Percentiles rank a stretch among this genome's conserved stretches.
Conservation (phyloP, 1,140 invertebrate genomes). For the Rhynchophorus ferrugineus region DNA sequence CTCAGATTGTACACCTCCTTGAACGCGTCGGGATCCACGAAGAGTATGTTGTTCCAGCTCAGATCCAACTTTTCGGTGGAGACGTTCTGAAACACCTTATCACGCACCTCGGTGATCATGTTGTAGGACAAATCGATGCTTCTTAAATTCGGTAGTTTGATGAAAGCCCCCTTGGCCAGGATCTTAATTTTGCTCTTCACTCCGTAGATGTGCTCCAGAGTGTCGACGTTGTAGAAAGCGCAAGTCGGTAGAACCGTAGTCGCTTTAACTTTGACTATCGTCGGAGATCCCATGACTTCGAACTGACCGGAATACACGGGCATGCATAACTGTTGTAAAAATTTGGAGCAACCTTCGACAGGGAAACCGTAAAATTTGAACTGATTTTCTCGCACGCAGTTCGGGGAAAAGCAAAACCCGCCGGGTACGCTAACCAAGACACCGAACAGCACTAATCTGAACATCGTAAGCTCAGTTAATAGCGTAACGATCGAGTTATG, state of each 20-base stretch:
- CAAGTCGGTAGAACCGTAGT: conserved; percentile 5
- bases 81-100: conserved; percentile 4
- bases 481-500: no score
- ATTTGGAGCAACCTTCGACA: conserved; percentile 1
- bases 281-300: background rate
- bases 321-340: background rate
- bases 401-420: conserved; percentile 2
- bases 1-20: background rate
- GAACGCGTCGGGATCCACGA: conserved; percentile 4
- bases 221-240: background rate
- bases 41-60: conserved; percentile 8
- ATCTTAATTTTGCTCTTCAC: conserved; percentile 7
- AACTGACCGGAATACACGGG: background rate
- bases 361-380: conserved; percentile 10
- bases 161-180: background rate
- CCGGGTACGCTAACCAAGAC: background rate
- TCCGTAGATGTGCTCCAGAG: conserved; percentile 1
- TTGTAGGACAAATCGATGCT: conserved; percentile 1
- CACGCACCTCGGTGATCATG: conserved; percentile 1
- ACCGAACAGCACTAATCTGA: background rate
- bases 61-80: conserved; percentile 3
- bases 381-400: conserved; percentile 3
- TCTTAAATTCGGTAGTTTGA: conserved; percentile 4
- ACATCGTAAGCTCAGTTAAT: no score
- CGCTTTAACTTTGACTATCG: conserved; percentile 6